A percentile compares a stretch with the other conserved stretches of the same genome.
Evolutionary conservation across 2,888 invertebrate species (phyloP).

Genomic region (Orchesellides sinensis): DNA sequence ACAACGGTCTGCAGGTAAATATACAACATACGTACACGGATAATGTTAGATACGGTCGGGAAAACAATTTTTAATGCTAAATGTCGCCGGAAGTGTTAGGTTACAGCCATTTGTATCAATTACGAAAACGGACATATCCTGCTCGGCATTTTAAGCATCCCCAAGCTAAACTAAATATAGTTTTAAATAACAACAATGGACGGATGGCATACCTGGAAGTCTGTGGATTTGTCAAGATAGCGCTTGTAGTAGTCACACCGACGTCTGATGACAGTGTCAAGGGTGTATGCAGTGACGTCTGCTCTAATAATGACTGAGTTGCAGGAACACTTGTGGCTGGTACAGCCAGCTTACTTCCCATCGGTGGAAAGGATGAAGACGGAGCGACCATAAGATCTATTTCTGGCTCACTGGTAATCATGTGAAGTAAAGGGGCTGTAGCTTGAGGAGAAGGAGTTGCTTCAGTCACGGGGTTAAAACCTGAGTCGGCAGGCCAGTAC

Average conservation of each 20-base stretch:
- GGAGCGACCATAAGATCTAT: conserved; percentile 65
- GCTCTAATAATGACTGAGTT: conserved; percentile 70
- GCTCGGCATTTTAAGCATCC: no score
- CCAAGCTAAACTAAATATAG: no score
- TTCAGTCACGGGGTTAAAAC: conserved; percentile 59
- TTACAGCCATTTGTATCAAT: neutral
- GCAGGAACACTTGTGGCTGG: conserved; percentile 71
- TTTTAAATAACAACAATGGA: no score
- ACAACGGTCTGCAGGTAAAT: no score
- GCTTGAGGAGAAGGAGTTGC: conserved; percentile 74
- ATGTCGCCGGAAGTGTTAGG: no score
- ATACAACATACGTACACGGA: no score
- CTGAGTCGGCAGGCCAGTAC: conserved; percentile 83
- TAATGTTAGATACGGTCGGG: no score
- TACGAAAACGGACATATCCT: neutral
- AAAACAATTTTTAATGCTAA: neutral
- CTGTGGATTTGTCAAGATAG: conserved; percentile 55
- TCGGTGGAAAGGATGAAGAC: conserved; percentile 73
- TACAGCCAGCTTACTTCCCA: conserved; percentile 64
- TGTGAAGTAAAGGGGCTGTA: conserved; percentile 58
- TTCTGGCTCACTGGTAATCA: conserved; percentile 46
- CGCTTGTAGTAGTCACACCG: conserved; percentile 1
- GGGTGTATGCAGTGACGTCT: conserved; percentile 67
- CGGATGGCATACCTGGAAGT: conserved; percentile 55
- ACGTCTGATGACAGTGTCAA: conserved; percentile 60